Evolutionary conservation across 2,888 invertebrate species (phyloP).

Genomic region (Heteropelma amictum): DNA sequence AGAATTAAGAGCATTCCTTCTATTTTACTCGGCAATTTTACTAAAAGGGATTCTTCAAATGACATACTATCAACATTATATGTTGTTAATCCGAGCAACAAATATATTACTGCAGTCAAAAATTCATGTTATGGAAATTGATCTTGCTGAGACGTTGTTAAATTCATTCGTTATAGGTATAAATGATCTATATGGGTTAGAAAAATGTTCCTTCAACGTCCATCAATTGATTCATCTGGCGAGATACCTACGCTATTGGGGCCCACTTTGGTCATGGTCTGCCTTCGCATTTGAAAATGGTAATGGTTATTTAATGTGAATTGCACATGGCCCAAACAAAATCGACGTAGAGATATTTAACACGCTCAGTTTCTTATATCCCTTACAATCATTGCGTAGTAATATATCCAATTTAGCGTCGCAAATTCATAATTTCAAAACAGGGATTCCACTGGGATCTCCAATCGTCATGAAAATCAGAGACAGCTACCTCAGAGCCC

Average conservation of each 20-base stretch:
- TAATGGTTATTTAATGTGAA: slow-evolving; percentile 1
- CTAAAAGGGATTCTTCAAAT: not conserved
- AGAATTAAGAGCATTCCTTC: slow-evolving; percentile 4
- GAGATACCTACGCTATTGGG: not conserved
- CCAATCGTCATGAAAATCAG: too few species aligned
- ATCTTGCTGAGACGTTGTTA: slow-evolving; percentile 5
- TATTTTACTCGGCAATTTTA: slow-evolving; percentile 17
- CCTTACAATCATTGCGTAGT: not conserved
- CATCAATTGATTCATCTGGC: slow-evolving; percentile 12
- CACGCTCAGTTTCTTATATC: not conserved
- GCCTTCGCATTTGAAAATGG: slow-evolving; percentile 25
- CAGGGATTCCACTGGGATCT: not conserved
- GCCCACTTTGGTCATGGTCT: slow-evolving; percentile 15
- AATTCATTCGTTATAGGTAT: slow-evolving; percentile 7
- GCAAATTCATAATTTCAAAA: not conserved
- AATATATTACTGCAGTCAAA: not conserved
- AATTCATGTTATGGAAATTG: not conserved
- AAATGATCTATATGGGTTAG: slow-evolving; percentile 11
- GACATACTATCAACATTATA: slow-evolving; percentile 23
- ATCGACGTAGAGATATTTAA: slow-evolving; percentile 8
- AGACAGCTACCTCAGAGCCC: not conserved
- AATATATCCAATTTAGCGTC: not conserved
- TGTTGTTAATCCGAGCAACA: slow-evolving; percentile 14
- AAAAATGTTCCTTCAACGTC: slow-evolving; percentile 28
- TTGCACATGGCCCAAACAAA: slow-evolving; percentile 28